Conservation (phyloP, 2,797 vertebrate genomes). For the Leuciscus waleckii region DNA sequence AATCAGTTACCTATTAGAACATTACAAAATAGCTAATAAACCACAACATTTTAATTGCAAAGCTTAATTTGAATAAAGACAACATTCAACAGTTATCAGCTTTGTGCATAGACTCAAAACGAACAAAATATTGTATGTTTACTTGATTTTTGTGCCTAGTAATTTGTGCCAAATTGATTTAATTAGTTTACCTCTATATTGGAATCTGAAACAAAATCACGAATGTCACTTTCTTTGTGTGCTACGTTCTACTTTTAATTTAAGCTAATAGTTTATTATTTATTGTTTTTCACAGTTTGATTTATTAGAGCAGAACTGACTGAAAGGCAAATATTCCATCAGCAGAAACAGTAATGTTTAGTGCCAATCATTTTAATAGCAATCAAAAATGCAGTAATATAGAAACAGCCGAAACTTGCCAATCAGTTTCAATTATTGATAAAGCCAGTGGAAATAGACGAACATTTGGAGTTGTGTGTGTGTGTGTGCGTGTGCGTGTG, state of each 20-base stretch:
- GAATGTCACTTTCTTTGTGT: conserved; percentile 9
- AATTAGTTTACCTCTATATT: conserved; percentile 40
- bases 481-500: background rate
- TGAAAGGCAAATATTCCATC: conserved; percentile 10
- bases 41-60: background rate
- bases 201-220: conserved; percentile 22
- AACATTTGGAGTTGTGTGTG: conserved; percentile 4
- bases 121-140: conserved; percentile 24
- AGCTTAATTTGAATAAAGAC: conserved; percentile 14
- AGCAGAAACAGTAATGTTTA: background rate
- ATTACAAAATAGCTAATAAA: conserved; percentile 32
- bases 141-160: conserved; percentile 54
- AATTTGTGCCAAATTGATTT: conserved; percentile 46
- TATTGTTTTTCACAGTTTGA: conserved; percentile 13
- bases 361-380: conserved; percentile 26
- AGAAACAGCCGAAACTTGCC: conserved; percentile 4
- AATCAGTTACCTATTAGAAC: conserved; percentile 32
- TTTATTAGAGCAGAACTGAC: conserved; percentile 17
- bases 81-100: conserved; percentile 36
- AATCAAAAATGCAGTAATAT: conserved; percentile 14
- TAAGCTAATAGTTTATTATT: conserved; percentile 25
- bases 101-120: conserved; percentile 45
- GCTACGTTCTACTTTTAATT: background rate
- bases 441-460: background rate
- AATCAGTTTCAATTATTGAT: conserved; percentile 23